These are phyloP conservation scores for Synodontis membranacea DNA, from an alignment of 2,113 vertebrate genomes.

Conservation along the genomic window DNA sequence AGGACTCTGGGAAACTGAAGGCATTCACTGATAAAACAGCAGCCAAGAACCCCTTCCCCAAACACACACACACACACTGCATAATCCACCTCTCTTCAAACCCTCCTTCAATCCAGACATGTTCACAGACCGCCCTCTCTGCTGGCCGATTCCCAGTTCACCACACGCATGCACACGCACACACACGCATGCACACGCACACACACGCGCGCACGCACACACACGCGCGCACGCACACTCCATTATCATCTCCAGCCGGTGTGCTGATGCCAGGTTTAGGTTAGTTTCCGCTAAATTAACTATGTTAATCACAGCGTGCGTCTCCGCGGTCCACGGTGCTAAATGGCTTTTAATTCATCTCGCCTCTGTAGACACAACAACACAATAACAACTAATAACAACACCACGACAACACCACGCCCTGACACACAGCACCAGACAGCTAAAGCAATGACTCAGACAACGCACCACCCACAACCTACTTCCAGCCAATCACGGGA, in stretches of 20 bases:
- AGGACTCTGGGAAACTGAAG: constrained; percentile 61
- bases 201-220: background rate
- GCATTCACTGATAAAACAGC: constrained; percentile 59
- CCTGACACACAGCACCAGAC: constrained; percentile 9
- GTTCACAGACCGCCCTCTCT: constrained; percentile 25
- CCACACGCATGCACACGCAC: constrained; percentile 42
- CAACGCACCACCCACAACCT: constrained; percentile 3
- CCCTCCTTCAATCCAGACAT: constrained; percentile 21
- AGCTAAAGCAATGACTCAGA: constrained; percentile 52
- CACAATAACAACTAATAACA: constrained; percentile 45
- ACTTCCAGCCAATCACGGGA: constrained; percentile 39
- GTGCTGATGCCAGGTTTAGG: constrained; percentile 45
- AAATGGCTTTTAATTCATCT: constrained; percentile 79
- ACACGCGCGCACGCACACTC: constrained; percentile 44
- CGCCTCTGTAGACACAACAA: constrained; percentile 70
- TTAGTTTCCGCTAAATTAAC: constrained; percentile 80
- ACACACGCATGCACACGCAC: constrained; percentile 46
- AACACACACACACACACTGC: constrained; percentile 5
- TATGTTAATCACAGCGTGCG: constrained; percentile 76
- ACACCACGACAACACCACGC: constrained; percentile 58
- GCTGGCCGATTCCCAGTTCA: constrained; percentile 18
- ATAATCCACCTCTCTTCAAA: constrained; percentile 38
- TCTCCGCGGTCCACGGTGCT: constrained; percentile 68
- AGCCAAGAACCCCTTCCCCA: constrained; percentile 53
- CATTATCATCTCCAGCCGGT: constrained; percentile 27